A percentile compares a stretch with the other conserved stretches of the same genome.
Evolutionary conservation across 2,113 vertebrate genomes (phyloP).

Genomic region (Piaya cayana): DNA sequence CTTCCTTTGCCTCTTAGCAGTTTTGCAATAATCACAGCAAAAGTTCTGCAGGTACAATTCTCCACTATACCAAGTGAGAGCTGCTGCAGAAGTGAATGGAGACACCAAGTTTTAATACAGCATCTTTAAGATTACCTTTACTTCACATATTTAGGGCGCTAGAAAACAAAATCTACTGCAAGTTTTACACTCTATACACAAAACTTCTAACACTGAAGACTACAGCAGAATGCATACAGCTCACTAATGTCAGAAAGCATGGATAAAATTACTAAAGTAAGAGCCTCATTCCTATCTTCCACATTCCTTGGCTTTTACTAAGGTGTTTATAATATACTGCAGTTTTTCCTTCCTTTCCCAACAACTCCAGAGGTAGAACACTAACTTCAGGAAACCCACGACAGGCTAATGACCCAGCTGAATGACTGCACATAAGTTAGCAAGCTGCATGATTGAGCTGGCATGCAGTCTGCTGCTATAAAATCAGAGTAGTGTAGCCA

Average conservation of each 20-base stretch:
- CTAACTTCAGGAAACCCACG: neutral
- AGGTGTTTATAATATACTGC: neutral
- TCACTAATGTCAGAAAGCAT: neutral
- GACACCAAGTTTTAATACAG: neutral
- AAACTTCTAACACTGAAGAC: neutral
- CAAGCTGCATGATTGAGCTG: neutral
- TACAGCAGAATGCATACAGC: neutral
- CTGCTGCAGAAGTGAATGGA: neutral
- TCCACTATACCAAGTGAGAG: neutral
- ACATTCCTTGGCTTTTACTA: neutral
- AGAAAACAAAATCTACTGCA: neutral
- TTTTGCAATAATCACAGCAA: neutral
- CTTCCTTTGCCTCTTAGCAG: neutral
- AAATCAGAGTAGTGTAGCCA: neutral
- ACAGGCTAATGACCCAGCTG: neutral
- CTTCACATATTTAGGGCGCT: neutral
- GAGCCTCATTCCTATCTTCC: neutral
- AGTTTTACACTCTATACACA: neutral
- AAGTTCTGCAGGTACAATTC: neutral
- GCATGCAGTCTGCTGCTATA: neutral
- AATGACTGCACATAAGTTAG: rapidly evolving
- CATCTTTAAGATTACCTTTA: neutral
- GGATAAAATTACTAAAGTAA: neutral
- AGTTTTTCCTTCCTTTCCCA: neutral
- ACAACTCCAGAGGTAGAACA: neutral